A percentile compares a stretch with the other conserved stretches of the same genome.
Conservation (phyloP, 2,888 invertebrate species). For the Hydriomena furcata region DNA sequence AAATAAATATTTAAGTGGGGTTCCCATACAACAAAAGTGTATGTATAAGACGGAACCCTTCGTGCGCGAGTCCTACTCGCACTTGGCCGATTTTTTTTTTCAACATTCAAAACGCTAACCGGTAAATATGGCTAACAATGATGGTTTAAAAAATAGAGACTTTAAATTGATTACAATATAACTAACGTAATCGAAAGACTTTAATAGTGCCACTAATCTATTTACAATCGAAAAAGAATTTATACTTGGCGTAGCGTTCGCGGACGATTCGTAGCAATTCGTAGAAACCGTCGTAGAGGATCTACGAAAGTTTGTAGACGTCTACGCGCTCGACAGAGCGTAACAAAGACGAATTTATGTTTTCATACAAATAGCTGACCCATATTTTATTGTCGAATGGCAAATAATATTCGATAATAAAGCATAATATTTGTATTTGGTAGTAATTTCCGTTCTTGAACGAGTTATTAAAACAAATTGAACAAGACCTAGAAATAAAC, state of each 20-base stretch:
- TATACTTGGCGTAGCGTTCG: background rate
- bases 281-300: constrained; percentile 27
- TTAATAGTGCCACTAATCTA: no score
- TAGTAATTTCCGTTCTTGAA: constrained; percentile 3
- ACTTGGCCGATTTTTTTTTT: no score
- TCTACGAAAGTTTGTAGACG: constrained; percentile 36
- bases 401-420: constrained; percentile 2
- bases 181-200: no score
- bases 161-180: no score
- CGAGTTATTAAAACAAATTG: background rate
- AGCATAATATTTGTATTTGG: background rate
- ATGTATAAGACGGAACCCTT: no score
- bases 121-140: no score
- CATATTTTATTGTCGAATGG: constrained; percentile 8
- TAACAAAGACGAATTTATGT: constrained; percentile 15
- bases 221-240: no score
- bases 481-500: background rate
- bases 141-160: no score
- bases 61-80: no score
- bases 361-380: constrained; percentile 14
- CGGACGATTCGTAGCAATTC: constrained; percentile 17
- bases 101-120: no score
- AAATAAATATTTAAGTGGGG: no score
- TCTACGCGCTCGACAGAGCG: constrained; percentile 25
- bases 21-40: no score